These are phyloP conservation scores for Macheiramphus alcinus DNA, from an alignment of 2,113 vertebrate species.

Conservation along the genomic window DNA sequence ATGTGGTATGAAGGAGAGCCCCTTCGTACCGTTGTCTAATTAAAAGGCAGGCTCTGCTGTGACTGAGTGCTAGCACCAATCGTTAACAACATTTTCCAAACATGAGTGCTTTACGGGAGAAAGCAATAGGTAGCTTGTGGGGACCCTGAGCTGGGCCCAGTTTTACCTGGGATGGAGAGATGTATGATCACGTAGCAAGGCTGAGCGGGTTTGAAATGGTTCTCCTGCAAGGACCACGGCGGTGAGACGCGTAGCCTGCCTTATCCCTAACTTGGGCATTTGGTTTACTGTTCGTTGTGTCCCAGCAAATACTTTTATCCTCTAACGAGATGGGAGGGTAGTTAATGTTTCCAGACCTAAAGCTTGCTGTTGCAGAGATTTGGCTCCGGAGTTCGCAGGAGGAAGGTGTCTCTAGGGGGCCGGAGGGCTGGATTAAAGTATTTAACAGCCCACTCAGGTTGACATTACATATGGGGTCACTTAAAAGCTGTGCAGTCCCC, in stretches of 20 bases:
- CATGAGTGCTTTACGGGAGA: not conserved
- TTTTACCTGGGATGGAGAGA: not conserved
- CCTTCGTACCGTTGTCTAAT: not conserved
- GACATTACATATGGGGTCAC: constrained; percentile 51
- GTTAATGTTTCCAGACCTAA: constrained; percentile 61
- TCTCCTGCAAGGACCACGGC: not conserved
- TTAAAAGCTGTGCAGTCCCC: constrained; percentile 51
- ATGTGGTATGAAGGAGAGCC: accelerated
- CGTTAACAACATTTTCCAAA: not conserved
- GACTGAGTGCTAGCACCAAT: not conserved
- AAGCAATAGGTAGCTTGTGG: not conserved
- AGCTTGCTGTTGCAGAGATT: constrained; percentile 47
- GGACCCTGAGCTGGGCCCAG: not conserved
- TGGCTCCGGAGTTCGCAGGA: constrained; percentile 58
- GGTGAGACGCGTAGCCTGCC: not conserved
- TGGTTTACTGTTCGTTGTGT: not conserved
- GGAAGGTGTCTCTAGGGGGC: constrained; percentile 54
- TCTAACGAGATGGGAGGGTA: constrained; percentile 30
- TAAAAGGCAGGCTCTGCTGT: not conserved
- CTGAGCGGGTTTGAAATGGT: not conserved
- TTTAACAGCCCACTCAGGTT: constrained; percentile 37
- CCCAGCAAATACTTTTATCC: not conserved
- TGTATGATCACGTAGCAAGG: not conserved
- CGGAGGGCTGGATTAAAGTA: constrained; percentile 50
- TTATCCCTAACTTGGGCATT: not conserved